Evolutionary conservation across 2,113 vertebrate species (phyloP).

Genomic region (Choloepus hoffmanni): DNA sequence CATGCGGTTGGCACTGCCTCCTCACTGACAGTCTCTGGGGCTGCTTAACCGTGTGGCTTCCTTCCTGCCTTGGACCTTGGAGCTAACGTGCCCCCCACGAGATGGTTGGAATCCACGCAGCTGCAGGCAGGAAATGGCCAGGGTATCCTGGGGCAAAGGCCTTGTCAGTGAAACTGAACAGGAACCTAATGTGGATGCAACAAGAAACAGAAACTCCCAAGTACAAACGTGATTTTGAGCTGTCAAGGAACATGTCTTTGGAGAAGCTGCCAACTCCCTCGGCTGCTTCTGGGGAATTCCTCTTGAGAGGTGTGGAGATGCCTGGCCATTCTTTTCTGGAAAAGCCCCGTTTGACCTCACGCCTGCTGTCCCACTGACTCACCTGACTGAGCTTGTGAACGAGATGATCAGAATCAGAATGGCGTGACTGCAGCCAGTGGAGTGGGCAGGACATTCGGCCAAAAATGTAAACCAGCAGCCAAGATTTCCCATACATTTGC

Average conservation of each 20-base stretch:
- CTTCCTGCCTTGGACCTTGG: neutral
- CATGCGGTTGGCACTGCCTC: fast-evolving
- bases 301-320: neutral
- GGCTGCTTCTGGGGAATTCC: neutral
- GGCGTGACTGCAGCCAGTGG: neutral
- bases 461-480: constrained; percentile 22
- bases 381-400: neutral
- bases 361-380: constrained; percentile 40
- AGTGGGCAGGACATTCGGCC: constrained; percentile 24
- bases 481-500: neutral
- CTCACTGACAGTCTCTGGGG: fast-evolving
- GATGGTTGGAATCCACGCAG: fast-evolving
- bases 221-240: neutral
- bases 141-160: neutral
- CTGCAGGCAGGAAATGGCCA: neutral
- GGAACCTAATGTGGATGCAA: fast-evolving
- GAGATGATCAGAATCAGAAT: neutral
- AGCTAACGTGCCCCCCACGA: neutral
- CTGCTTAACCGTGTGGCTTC: neutral
- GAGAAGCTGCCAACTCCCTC: neutral
- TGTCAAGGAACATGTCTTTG: neutral
- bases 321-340: neutral
- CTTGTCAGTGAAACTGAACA: neutral
- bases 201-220: neutral
- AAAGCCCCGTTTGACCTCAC: constrained; percentile 51